Evolutionary conservation across 1,140 invertebrate species (phyloP).

Genomic region (Atta colombica): DNA sequence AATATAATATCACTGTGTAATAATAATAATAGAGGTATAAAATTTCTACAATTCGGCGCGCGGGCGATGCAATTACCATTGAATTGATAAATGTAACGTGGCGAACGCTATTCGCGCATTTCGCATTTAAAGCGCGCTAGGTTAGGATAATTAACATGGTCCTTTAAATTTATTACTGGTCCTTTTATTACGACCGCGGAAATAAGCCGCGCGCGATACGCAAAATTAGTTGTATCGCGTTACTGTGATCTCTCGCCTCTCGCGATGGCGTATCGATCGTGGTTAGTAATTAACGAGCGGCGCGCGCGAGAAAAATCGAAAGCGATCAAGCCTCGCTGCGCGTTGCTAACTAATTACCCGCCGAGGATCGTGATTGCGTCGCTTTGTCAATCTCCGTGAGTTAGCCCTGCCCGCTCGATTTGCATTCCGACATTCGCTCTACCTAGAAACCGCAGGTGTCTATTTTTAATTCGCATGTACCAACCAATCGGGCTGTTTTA

Average conservation of each 20-base stretch:
- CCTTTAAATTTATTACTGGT: conserved; percentile 49
- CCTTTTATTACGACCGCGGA: conserved; percentile 48
- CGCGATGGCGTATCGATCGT: conserved; percentile 66
- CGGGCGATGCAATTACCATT: background rate
- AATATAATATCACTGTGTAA: conserved; percentile 15
- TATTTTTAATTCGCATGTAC: conserved; percentile 72
- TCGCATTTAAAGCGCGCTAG: conserved; percentile 30
- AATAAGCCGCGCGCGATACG: conserved; percentile 38
- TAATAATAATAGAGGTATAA: background rate
- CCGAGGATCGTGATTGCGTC: conserved; percentile 79
- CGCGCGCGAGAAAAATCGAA: conserved; percentile 78
- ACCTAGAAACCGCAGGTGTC: conserved; percentile 55
- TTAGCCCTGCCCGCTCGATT: conserved; percentile 75
- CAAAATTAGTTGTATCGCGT: conserved; percentile 60
- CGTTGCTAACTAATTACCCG: conserved; percentile 80
- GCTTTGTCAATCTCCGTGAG: conserved; percentile 76
- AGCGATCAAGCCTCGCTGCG: conserved; percentile 75
- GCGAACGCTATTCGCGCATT: conserved; percentile 1
- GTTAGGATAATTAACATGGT: conserved; percentile 25
- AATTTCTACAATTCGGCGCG: conserved; percentile 1
- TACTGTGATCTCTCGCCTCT: conserved; percentile 56
- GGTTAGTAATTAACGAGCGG: conserved; percentile 74
- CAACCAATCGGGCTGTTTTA: conserved; percentile 51
- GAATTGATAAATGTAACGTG: conserved; percentile 44
- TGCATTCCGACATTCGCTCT: conserved; percentile 78